Conservation (phyloP, 2,797 vertebrate genomes). For the Coracias cyanogaster region DNA sequence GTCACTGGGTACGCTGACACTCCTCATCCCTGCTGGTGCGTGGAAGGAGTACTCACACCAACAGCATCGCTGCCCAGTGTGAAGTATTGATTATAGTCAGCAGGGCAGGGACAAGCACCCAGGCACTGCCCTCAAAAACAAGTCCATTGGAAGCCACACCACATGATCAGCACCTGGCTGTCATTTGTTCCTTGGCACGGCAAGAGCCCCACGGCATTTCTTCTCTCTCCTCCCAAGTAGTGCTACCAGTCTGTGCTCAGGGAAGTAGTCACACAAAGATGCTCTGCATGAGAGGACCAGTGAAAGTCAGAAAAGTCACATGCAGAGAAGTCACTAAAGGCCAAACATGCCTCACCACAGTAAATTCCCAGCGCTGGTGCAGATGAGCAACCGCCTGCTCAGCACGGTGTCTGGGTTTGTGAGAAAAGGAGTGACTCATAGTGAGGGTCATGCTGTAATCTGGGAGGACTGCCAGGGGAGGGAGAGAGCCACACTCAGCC, state of each 20-base stretch:
- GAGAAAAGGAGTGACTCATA: conserved; percentile 66
- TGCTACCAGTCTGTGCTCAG: not conserved
- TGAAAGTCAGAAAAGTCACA: not conserved
- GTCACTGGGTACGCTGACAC: not conserved
- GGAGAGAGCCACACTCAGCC: conserved; percentile 4
- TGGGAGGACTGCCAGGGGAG: conserved; percentile 56
- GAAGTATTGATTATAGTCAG: not conserved
- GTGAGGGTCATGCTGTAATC: conserved; percentile 57
- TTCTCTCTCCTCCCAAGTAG: not conserved
- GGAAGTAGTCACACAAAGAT: not conserved
- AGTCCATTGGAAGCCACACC: not conserved
- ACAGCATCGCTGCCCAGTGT: not conserved
- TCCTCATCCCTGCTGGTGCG: not conserved
- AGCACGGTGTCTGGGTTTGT: not conserved
- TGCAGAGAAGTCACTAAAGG: not conserved
- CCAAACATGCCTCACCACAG: not conserved
- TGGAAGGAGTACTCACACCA: not conserved
- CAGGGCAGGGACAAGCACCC: not conserved
- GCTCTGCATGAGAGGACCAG: not conserved
- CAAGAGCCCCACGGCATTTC: fast-evolving
- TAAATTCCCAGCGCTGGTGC: not conserved
- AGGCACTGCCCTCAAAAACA: not conserved
- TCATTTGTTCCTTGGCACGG: not conserved
- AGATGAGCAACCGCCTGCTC: conserved; percentile 39
- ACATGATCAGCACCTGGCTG: not conserved